Evolutionary conservation across 1,140 invertebrate species (phyloP).

Genomic region (Wasmannia auropunctata): DNA sequence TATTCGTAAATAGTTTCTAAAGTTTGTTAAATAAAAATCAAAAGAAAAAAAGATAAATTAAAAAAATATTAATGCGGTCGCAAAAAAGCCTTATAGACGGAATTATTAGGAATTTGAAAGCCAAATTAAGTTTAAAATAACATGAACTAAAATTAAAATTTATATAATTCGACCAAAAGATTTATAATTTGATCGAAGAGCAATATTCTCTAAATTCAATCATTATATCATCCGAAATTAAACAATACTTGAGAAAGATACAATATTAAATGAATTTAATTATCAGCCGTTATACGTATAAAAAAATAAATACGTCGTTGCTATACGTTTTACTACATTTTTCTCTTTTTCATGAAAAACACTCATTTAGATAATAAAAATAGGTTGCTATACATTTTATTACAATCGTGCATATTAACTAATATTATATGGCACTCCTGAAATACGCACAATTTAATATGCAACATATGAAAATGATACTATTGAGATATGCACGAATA

Average conservation of each 20-base stretch:
- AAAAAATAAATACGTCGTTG: not conserved
- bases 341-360: not conserved
- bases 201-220: not conserved
- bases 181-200: not conserved
- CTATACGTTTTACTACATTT: not conserved
- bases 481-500: not conserved
- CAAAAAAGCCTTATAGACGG: not conserved
- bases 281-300: not conserved
- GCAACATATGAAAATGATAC: not conserved
- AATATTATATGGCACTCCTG: not conserved
- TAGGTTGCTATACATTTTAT: not conserved
- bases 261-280: conserved; percentile 1
- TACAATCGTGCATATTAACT: not conserved
- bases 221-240: not conserved
- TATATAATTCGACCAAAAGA: not conserved
- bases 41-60: not conserved
- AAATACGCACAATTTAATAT: not conserved
- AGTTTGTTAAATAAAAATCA: not conserved
- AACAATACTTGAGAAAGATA: not conserved
- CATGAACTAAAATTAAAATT: not conserved
- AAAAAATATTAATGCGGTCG: not conserved
- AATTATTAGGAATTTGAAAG: not conserved
- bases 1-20: not conserved
- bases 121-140: not conserved
- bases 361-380: not conserved